Evolutionary conservation across 2,888 invertebrate genomes (phyloP).

Genomic region (Agrypnus murinus): DNA sequence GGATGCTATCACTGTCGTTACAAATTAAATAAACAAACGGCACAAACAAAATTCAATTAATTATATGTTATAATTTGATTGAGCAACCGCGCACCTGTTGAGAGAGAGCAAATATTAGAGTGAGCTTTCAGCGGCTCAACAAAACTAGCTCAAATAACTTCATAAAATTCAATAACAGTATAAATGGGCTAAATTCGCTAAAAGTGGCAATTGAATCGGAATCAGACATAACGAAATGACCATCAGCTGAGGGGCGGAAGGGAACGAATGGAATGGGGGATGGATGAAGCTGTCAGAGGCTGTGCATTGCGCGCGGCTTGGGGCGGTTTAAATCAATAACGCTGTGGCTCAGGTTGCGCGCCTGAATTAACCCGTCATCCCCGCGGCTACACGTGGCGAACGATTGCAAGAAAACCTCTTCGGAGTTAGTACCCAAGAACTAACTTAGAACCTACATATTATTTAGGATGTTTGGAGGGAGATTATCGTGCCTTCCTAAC

Average conservation of each 20-base stretch:
- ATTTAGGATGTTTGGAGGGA: constrained; percentile 32
- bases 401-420: constrained; percentile 34
- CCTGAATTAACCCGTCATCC: constrained; percentile 62
- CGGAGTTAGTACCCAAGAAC: constrained; percentile 25
- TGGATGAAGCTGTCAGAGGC: constrained; percentile 62
- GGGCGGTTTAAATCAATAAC: constrained; percentile 64
- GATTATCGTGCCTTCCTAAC: constrained; percentile 23
- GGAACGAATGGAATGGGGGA: constrained; percentile 53
- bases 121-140: constrained; percentile 33
- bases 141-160: constrained; percentile 47
- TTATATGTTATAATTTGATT: constrained; percentile 17
- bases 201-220: constrained; percentile 62
- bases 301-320: constrained; percentile 62
- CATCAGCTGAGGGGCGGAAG: constrained; percentile 58
- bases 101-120: constrained; percentile 30
- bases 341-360: constrained; percentile 61
- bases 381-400: constrained; percentile 51
- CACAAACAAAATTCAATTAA: constrained; percentile 11
- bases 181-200: constrained; percentile 54
- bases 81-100: constrained; percentile 43
- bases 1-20: constrained; percentile 13
- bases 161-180: constrained; percentile 54
- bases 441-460: constrained; percentile 37
- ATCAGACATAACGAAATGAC: constrained; percentile 65
- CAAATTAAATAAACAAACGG: constrained; percentile 7